Base-by-base conservation (phyloP, 2,113 vertebrate species). In the Heloderma charlesbogerti region DNA sequence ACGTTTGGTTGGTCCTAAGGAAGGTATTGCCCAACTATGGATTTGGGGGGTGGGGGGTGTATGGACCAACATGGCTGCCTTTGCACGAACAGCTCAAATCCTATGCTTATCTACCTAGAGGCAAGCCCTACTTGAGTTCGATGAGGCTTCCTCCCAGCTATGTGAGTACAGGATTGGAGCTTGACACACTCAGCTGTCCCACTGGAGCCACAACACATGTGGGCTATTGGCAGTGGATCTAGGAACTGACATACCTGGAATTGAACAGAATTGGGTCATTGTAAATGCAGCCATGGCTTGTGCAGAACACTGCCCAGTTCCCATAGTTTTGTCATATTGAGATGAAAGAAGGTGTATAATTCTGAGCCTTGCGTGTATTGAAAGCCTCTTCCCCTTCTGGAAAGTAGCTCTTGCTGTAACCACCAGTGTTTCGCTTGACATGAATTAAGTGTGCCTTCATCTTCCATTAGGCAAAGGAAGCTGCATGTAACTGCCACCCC, bases 401-500 rank as follows among this genome's bases (percentile, higher is more conserved):
- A 31, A 15, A 51, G 27, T 6, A 25, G 45, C 13, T 54, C 3
- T 80, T 48, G 48, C 13, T 75, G 29, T 48, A 54, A 34, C 51
- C 34, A 29, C 15, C 57, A 84, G 40, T 66, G 37, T 45, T 60
- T 51, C 15, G 34, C 48, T 75, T 74, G 22, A 3, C 34, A 48
- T 90, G 29, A 90, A 88, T 15, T 57, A 75, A 91, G 22, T 9
- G 22, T 12, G 27, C n/a, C 40, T 88, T 78, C 34, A 40, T 78
- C 27, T 85, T 85, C 67, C 15, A 12, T 43, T 69, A 88, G 91
- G 75, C 87, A 60, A 37, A 88, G 71, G 43, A 71, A 79, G 1
- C 25, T 57, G 37, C 13, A 48, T 71, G 69, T 67, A 51, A 63
- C 69, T 6, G 89, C 95, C 18, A 45, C 66, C 8, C 92, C 93